phyloP scores from a whole-genome alignment of 2,113 vertebrate genomes.

The Grantiella picta region DNA sequence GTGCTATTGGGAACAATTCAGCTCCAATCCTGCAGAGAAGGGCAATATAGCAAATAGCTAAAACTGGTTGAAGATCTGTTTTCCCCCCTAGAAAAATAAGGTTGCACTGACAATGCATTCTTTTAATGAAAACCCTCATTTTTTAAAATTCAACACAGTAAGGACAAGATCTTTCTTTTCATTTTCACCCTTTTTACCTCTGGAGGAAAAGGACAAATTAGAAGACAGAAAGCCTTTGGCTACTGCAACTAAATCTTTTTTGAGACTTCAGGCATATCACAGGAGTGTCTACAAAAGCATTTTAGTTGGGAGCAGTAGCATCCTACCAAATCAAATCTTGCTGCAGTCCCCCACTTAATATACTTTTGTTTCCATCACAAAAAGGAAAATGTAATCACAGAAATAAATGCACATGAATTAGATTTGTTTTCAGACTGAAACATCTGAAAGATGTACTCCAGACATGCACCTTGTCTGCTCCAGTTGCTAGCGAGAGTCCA shows the following conservation, averaged over 20 bases:
- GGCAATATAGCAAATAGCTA: background rate
- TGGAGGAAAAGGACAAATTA: constrained; percentile 14
- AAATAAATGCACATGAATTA: background rate
- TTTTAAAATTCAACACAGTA: constrained; percentile 12
- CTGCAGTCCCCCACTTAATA: background rate
- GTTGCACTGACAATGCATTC: background rate
- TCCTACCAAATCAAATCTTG: background rate
- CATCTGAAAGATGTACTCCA: background rate
- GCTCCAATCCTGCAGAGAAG: background rate
- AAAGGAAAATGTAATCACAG: background rate
- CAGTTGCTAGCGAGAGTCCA: background rate
- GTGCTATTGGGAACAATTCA: background rate
- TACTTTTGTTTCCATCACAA: background rate
- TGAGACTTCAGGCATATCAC: background rate
- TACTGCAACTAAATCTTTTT: background rate
- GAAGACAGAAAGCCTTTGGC: constrained; percentile 8
- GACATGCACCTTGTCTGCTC: background rate
- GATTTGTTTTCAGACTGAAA: background rate
- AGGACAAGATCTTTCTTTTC: background rate
- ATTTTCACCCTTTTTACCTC: background rate
- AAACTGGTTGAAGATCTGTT: background rate
- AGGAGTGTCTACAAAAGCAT: background rate
- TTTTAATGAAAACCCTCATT: background rate
- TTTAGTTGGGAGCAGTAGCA: background rate
- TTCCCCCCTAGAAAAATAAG: constrained; percentile 1